A percentile compares a stretch with the other conserved stretches of the same genome.
These are phyloP conservation scores for Ophonus ardosiacus DNA, from an alignment of 2,888 invertebrate genomes.

Conservation along the genomic window DNA sequence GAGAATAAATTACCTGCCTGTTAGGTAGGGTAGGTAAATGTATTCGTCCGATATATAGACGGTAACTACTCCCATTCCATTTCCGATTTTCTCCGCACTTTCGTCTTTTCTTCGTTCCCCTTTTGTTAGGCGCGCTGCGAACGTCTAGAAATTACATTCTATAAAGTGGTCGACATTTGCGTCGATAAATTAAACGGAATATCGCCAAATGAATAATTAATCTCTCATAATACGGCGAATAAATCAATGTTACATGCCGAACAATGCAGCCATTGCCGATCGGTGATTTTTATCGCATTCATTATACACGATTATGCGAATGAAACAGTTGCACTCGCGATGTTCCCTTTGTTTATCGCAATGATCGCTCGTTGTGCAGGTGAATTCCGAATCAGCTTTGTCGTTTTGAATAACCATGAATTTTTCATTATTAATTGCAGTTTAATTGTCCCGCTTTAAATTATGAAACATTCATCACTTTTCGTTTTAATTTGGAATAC, in stretches of 20 bases:
- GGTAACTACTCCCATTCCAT: neutral
- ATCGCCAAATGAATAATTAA: constrained; percentile 57
- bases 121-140: neutral
- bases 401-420: constrained; percentile 19
- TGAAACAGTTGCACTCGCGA: neutral
- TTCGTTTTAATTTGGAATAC: neutral
- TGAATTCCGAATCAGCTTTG: constrained; percentile 24
- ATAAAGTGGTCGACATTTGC: constrained; percentile 38
- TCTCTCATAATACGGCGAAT: constrained; percentile 48
- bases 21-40: neutral
- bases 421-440: constrained; percentile 29
- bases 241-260: constrained; percentile 47
- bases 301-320: constrained; percentile 49
- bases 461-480: constrained; percentile 26
- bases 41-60: neutral
- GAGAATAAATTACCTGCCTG: neutral
- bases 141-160: constrained; percentile 48
- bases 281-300: constrained; percentile 50
- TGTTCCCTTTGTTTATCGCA: constrained; percentile 28
- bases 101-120: constrained; percentile 12
- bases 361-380: constrained; percentile 23
- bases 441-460: constrained; percentile 27
- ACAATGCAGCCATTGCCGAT: constrained; percentile 45
- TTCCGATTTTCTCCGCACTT: neutral
- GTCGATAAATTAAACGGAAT: constrained; percentile 49